These are phyloP conservation scores for Okamejei kenojei DNA, from an alignment of 2,797 vertebrate genomes.

Conservation along the genomic window DNA sequence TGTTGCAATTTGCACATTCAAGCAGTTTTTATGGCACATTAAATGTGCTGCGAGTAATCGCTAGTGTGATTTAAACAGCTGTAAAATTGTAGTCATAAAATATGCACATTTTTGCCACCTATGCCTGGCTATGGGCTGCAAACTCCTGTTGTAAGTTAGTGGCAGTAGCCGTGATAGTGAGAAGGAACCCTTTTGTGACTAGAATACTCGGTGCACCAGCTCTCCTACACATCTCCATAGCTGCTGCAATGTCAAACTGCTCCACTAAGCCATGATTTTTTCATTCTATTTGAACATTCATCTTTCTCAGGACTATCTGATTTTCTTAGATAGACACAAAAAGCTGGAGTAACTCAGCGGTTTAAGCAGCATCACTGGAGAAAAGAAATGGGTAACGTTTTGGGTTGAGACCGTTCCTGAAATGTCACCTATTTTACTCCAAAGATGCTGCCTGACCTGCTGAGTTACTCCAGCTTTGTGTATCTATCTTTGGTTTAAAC, in stretches of 20 bases:
- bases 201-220: background rate
- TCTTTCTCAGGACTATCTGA: background rate
- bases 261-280: background rate
- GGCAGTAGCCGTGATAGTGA: background rate
- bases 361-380: no score
- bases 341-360: no score
- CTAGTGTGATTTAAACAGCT: background rate
- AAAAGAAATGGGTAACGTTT: no score
- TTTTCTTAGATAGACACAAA: background rate
- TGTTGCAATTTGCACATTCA: background rate
- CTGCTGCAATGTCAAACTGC: no score
- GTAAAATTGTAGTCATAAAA: background rate
- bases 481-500: no score
- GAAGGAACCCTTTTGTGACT: background rate
- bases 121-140: background rate
- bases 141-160: background rate
- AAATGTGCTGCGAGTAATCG: background rate
- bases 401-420: no score
- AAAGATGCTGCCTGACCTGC: no score
- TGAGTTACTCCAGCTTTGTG: no score
- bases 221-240: background rate
- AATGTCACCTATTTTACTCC: no score
- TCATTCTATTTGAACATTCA: background rate
- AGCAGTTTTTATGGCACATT: background rate
- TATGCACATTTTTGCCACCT: no score